These are phyloP conservation scores for Camptogramma bilineatum DNA, from an alignment of 2,888 invertebrate species.

Conservation along the genomic window DNA sequence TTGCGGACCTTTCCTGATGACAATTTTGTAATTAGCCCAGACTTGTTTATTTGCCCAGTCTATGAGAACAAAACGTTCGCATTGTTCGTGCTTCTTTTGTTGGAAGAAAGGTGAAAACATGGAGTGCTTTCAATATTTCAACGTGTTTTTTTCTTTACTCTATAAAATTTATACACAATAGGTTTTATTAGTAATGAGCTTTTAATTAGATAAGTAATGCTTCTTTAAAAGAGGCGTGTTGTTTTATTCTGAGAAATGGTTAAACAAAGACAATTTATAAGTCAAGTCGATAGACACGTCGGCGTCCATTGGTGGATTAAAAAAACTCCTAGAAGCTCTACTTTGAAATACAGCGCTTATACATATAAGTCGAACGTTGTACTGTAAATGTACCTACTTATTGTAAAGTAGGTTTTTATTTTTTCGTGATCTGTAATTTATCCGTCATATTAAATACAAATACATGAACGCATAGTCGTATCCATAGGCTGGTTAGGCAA, in stretches of 20 bases:
- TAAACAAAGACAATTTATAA: not conserved
- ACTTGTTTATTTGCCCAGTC: constrained; percentile 54
- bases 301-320: too few relatives aligned
- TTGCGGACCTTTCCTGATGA: constrained; percentile 66
- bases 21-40: constrained; percentile 69
- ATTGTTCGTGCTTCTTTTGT: constrained; percentile 26
- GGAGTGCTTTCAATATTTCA: constrained; percentile 10
- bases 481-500: constrained; percentile 33
- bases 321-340: too few relatives aligned
- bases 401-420: not conserved
- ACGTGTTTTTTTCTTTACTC: constrained; percentile 3
- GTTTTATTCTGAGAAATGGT: not conserved
- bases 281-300: too few relatives aligned
- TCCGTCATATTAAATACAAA: not conserved
- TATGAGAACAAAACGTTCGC: constrained; percentile 26
- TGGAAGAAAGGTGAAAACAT: constrained; percentile 19
- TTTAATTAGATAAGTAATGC: not conserved
- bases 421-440: constrained; percentile 5
- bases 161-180: not conserved
- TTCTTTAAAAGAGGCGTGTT: not conserved
- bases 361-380: too few relatives aligned
- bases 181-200: not conserved
- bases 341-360: too few relatives aligned
- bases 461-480: not conserved
- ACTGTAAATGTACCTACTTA: too few relatives aligned